Evolutionary conservation across 2,113 vertebrate genomes (phyloP), one percentile per base, ranked within the genome.

Genomic region (Rhea pennata): DNA sequence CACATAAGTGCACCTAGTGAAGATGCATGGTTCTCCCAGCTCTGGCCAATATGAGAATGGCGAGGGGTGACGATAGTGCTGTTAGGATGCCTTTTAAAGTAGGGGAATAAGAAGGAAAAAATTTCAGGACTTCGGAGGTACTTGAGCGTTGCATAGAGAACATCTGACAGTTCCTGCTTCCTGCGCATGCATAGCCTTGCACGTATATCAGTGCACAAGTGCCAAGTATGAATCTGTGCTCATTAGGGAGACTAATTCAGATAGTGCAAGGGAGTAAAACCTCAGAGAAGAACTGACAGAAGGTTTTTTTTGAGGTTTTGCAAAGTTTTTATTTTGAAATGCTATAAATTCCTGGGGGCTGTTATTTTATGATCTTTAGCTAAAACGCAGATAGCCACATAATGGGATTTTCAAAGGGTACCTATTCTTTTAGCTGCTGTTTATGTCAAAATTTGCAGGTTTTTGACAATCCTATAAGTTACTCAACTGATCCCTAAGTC

Each of bases 11-110:
- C 24, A 67, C 33, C 24, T 70, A 12, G 6, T 20, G 56, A 62
- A 56, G 23, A 23, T 20, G 15, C 0, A 0, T 3, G 11, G 8
- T 59, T 88, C 10, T 92, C 10, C 13, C 1, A 3, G 66, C 39
- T 90, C n/a, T 82, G 39, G 50, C 54, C 20, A 12, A 24, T 62
- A 29, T 19, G 44, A 40, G 13, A 59, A 36, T 29, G 12, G 39
- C 27, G 50, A 72, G n/a, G 23, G 83, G 19, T 23, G 39, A 9
- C 36, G 36, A 7, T 10, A 15, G 39, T n/a, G 15, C n/a, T 46
- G 16, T 50, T 91, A 24, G n/a, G 42, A 36, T 90, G 54, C n/a
- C n/a, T 51, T 58, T 61, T 50, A 72, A 23, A 2, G 14, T 24
- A 70, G 9, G 24, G 29, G 3, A 61, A 39, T 51, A 21, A 16